These are phyloP conservation scores for Tipula unca DNA, from an alignment of 2,888 invertebrate species.

Conservation along the genomic window DNA sequence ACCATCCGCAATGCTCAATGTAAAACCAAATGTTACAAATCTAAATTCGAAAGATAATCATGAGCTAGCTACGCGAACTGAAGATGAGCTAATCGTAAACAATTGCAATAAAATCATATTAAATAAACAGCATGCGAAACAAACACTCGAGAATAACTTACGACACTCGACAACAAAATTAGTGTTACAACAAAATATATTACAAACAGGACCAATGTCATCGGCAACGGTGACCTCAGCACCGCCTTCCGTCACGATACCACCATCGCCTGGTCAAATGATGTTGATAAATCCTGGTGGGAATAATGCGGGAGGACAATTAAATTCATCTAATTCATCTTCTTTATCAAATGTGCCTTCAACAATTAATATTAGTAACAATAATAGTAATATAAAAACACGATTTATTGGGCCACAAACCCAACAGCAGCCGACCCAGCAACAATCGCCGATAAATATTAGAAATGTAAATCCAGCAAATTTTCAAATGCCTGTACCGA, in stretches of 20 bases:
- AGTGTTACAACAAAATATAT: conserved; percentile 15
- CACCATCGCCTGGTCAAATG: neutral
- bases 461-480: conserved; percentile 1
- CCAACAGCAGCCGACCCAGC: conserved; percentile 22
- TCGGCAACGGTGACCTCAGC: neutral
- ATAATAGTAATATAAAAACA: conserved; percentile 18
- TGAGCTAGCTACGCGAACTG: neutral
- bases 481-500: neutral
- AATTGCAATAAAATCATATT: neutral
- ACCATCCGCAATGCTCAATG: neutral
- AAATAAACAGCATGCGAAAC: neutral
- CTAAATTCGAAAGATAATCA: conserved; percentile 1
- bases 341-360: conserved; percentile 18
- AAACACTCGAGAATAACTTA: neutral
- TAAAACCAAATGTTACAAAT: neutral
- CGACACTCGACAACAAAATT: neutral
- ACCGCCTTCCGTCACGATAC: neutral
- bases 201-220: neutral
- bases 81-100: neutral
- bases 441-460: conserved; percentile 17
- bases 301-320: neutral
- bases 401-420: conserved; percentile 29
- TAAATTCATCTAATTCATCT: neutral
- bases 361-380: conserved; percentile 18
- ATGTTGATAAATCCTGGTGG: neutral